phyloP scores from a whole-genome alignment of 2,113 vertebrate species.

The Talpa occidentalis region DNA sequence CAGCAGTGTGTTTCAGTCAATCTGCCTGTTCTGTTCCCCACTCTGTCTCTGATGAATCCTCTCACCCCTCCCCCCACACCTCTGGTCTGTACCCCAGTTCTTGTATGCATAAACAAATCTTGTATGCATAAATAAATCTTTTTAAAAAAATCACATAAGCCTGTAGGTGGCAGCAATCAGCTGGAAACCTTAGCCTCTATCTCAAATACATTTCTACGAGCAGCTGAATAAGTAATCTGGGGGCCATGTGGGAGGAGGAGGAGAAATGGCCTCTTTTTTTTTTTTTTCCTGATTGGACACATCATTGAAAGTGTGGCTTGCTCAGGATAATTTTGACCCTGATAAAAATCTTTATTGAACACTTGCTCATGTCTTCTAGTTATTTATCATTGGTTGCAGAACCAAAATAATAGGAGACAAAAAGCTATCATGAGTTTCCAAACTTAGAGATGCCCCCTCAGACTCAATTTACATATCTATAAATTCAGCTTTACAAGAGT shows the following conservation, averaged over 20 bases:
- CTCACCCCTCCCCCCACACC: too few relatives aligned
- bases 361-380: background rate
- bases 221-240: background rate
- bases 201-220: background rate
- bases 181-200: background rate
- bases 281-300: background rate
- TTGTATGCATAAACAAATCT: too few relatives aligned
- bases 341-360: conserved; percentile 52
- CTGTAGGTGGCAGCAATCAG: background rate
- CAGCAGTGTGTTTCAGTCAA: too few relatives aligned
- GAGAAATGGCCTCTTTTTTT: background rate
- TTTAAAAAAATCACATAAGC: background rate
- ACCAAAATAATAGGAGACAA: background rate
- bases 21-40: too few relatives aligned
- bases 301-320: background rate
- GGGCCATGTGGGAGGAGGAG: background rate
- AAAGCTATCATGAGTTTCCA: conserved; percentile 41
- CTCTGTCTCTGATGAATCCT: too few relatives aligned
- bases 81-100: too few relatives aligned
- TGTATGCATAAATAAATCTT: too few relatives aligned
- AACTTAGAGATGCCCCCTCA: background rate
- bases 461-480: background rate
- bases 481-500: conserved; percentile 12
- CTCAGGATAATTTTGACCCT: background rate
- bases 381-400: conserved; percentile 20